Base-by-base conservation (phyloP, 2,888 invertebrate genomes). In the Andrena praecox region DNA sequence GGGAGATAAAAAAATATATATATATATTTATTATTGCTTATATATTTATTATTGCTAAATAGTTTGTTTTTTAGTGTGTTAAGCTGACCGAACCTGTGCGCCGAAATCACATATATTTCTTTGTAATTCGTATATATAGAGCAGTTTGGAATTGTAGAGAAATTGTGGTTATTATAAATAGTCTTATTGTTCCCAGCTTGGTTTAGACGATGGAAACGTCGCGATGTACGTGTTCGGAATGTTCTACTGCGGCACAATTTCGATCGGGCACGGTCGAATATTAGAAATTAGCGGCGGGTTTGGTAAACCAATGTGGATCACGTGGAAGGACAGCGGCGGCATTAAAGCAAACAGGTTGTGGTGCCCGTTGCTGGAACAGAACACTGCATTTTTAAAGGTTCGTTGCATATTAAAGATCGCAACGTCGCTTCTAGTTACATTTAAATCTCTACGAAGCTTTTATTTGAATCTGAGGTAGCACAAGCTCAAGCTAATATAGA, bases 221-320 rank as follows among this genome's bases (percentile, higher is more conserved):
- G 87, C 90, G 2, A 95, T 98, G 91, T 96, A 97, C 91, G 96
- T 98, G 4, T 97, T 98, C 94, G 99, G 99, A 20, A 96, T 97
- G 90, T 97, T 98, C 91, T 96, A 97, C 31, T 97, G 97, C 92
- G 97, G 97, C 4, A 95, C 95, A 8, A 95, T 98, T 79, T 82
- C 80, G 31, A 75, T 93, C 48, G 92, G 93, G 6, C 85, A 87
- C 24, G 92, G 92, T 72, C 85, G 90, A 60, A 87, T 94, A 63
- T 85, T 92, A 20, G 92, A 93, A 76, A 92, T 94, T 33, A 90
- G 87, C 69, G 93, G 94, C 50, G 93, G 93, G 73, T 89, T 88
- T 5, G 91, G 89, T 54, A 92, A 91, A 74, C 90, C 93, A 7
- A 89, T 94, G 62, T 94, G 93, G 93, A 90, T 90, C 5, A 91